Percentiles rank a stretch among this genome's conserved stretches.
Conservation (phyloP, 2,113 vertebrate species). For the Clupea harengus region DNA sequence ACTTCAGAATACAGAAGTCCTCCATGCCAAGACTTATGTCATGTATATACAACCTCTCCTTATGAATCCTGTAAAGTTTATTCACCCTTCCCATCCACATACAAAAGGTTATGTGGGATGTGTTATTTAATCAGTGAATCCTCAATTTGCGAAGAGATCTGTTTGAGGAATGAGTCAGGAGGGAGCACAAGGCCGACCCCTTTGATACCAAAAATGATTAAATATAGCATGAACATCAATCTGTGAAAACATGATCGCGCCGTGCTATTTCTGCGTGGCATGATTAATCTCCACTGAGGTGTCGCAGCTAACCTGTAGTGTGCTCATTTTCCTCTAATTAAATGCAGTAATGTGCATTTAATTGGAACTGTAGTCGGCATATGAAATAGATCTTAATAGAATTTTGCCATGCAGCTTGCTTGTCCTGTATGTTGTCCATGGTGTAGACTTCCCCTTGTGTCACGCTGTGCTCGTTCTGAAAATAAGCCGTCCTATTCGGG, state of each 20-base stretch:
- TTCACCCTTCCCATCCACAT: neutral
- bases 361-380: too few species aligned
- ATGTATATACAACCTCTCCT: neutral
- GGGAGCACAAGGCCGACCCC: neutral
- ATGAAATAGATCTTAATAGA: neutral
- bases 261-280: neutral
- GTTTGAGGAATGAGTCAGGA: neutral
- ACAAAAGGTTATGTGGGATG: constrained; percentile 5
- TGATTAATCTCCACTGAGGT: neutral
- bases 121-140: neutral
- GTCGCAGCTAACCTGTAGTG: too few species aligned
- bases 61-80: neutral
- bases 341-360: too few species aligned
- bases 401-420: neutral
- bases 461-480: neutral
- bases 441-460: neutral
- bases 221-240: neutral
- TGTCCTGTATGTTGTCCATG: neutral
- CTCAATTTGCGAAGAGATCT: neutral
- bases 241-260: neutral
- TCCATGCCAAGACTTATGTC: neutral
- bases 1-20: neutral
- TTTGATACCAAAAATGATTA: neutral
- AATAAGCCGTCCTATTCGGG: neutral
- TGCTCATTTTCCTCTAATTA: too few species aligned